Conservation (phyloP, 2,113 vertebrate genomes). For the Erinaceus europaeus region DNA sequence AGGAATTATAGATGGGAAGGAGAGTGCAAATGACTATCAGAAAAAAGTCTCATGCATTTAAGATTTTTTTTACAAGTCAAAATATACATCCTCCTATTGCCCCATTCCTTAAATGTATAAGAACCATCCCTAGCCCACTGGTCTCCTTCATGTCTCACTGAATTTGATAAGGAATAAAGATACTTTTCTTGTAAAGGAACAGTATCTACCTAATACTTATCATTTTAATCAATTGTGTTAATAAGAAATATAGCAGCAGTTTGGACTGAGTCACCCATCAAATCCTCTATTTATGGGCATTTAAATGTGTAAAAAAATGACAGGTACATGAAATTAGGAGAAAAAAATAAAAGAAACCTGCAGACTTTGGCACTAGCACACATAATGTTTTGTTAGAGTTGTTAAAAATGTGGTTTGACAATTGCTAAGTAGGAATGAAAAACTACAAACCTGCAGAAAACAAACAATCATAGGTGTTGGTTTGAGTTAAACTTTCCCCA, state of each 20-base stretch:
- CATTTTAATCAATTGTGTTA: slow-evolving; percentile 17
- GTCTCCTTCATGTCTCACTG: slow-evolving; percentile 21
- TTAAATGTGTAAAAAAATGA: slow-evolving; percentile 60
- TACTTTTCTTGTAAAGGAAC: not conserved
- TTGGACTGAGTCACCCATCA: slow-evolving; percentile 67
- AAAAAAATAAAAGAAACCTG: slow-evolving; percentile 56
- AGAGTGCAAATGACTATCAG: slow-evolving; percentile 69
- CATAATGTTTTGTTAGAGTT: slow-evolving; percentile 41
- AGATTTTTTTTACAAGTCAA: slow-evolving; percentile 71
- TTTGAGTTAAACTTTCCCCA: slow-evolving; percentile 34
- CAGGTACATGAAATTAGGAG: slow-evolving; percentile 33
- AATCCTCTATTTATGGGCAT: slow-evolving; percentile 36
- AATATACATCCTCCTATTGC: slow-evolving; percentile 62
- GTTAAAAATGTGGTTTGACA: slow-evolving; percentile 29
- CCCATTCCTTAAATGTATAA: slow-evolving; percentile 46
- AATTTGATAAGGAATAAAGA: slow-evolving; percentile 34
- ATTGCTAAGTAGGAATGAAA: slow-evolving; percentile 32
- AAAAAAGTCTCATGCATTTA: slow-evolving; percentile 69
- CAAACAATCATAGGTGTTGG: slow-evolving; percentile 47
- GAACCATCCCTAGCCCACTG: slow-evolving; percentile 11
- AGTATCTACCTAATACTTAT: slow-evolving; percentile 36
- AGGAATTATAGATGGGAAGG: slow-evolving; percentile 62
- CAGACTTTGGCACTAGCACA: slow-evolving; percentile 73
- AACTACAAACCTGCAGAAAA: slow-evolving; percentile 62
- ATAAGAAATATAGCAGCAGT: slow-evolving; percentile 68